Conservation (phyloP, 2,888 invertebrate species). For the Oxycera nigricornis region DNA sequence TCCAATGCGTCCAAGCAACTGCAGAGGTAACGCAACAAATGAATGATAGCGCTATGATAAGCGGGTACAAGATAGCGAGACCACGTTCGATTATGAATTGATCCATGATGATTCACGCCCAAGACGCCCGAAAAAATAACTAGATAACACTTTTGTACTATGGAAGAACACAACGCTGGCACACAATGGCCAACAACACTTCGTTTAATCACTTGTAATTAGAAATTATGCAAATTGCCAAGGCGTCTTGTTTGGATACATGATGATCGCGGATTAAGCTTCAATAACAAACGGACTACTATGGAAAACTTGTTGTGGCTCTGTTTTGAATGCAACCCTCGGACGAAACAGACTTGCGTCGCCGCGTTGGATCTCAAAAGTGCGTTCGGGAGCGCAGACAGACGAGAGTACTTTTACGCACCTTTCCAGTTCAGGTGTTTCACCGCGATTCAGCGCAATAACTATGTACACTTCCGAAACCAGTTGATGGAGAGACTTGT, state of each 20-base stretch:
- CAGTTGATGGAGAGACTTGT: neutral
- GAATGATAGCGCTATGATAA: slow-evolving; percentile 55
- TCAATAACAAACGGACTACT: neutral
- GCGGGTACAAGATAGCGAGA: slow-evolving; percentile 58
- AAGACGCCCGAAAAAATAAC: neutral
- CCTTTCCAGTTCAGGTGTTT: neutral
- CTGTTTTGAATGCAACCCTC: slow-evolving; percentile 2
- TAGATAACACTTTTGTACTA: slow-evolving; percentile 8
- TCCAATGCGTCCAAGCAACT: slow-evolving; percentile 75
- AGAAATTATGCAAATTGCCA: slow-evolving; percentile 15
- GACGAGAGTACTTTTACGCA: neutral
- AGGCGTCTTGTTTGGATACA: neutral
- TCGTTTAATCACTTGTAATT: slow-evolving; percentile 3
- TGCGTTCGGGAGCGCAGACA: neutral
- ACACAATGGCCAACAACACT: neutral
- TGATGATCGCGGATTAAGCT: slow-evolving; percentile 18
- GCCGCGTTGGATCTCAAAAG: neutral
- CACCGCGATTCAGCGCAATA: slow-evolving; percentile 8
- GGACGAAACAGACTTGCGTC: neutral
- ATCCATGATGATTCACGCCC: slow-evolving; percentile 56
- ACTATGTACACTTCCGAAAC: neutral
- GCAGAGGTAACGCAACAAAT: slow-evolving; percentile 62
- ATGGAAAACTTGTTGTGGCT: neutral
- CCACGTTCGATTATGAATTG: slow-evolving; percentile 56
- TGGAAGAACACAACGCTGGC: neutral